phyloP scores from a whole-genome alignment of 2,888 invertebrate genomes.

The Drosophila hamatofila region DNA sequence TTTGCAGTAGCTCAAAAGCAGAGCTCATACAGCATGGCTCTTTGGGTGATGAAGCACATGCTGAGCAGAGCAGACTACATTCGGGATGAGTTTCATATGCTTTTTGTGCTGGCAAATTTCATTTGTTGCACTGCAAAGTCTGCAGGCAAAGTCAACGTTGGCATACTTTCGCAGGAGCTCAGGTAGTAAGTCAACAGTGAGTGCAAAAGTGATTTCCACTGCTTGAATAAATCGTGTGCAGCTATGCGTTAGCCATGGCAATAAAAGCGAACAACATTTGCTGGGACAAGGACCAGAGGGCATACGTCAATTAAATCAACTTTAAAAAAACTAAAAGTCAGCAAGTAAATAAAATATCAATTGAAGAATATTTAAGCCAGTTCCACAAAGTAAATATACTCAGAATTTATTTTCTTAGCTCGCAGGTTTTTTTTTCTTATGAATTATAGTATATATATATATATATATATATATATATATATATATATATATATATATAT shows the following conservation, averaged over 20 bases:
- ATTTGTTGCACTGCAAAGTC: conserved; percentile 45
- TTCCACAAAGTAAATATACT: background rate
- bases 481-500: no score
- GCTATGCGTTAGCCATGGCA: conserved; percentile 22
- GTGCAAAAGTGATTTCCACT: conserved; percentile 38
- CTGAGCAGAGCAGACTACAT: conserved; percentile 20
- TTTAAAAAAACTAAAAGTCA: background rate
- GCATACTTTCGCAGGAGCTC: background rate
- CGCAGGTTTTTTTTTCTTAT: background rate
- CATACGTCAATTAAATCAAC: background rate
- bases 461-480: no score
- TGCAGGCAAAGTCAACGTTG: conserved; percentile 21
- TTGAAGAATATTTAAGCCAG: background rate
- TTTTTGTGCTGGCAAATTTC: conserved; percentile 51
- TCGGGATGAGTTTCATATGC: conserved; percentile 38
- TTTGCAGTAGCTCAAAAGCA: conserved; percentile 34
- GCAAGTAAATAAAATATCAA: conserved; percentile 2
- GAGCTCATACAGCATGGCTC: conserved; percentile 1
- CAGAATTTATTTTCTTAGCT: background rate
- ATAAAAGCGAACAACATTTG: conserved; percentile 30
- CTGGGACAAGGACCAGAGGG: background rate
- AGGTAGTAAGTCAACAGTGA: conserved; percentile 59
- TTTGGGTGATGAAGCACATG: conserved; percentile 2
- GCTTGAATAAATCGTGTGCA: conserved; percentile 38
- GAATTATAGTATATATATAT: no score